A percentile compares a stretch with the other conserved stretches of the same genome.
Conservation (phyloP, 1,140 invertebrate species). For the Magallana angulata region DNA sequence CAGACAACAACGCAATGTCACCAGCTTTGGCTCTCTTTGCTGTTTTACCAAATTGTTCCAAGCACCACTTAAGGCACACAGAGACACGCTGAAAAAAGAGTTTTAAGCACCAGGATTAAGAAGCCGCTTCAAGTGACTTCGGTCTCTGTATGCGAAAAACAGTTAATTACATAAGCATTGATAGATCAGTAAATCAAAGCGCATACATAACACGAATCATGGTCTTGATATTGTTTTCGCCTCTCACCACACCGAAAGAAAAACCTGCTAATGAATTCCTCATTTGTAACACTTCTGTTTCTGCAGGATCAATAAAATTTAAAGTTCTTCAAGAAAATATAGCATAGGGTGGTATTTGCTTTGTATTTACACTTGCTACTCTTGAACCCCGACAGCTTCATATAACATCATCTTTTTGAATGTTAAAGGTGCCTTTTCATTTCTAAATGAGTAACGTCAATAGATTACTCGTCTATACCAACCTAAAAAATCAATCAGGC, state of each 20-base stretch:
- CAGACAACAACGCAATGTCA: slow-evolving; percentile 2
- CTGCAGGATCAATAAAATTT: slow-evolving; percentile 18
- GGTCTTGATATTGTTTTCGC: not conserved
- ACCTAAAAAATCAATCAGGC: slow-evolving; percentile 12
- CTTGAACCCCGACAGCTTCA: not conserved
- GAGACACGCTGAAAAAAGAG: not conserved
- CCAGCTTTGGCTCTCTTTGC: not conserved
- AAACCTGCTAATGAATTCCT: slow-evolving; percentile 17
- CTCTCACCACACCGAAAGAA: not conserved
- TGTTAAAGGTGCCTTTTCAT: not conserved
- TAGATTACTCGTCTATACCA: slow-evolving; percentile 3
- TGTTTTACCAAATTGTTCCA: not conserved
- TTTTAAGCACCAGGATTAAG: not conserved
- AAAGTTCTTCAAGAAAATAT: not conserved
- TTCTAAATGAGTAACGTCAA: slow-evolving; percentile 16
- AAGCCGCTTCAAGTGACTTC: not conserved
- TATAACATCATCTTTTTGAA: slow-evolving; percentile 11
- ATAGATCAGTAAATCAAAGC: slow-evolving; percentile 1
- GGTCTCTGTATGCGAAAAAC: not conserved
- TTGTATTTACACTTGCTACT: not conserved
- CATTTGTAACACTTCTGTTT: slow-evolving; percentile 4
- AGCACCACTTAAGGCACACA: too few relatives aligned
- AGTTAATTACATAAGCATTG: not conserved
- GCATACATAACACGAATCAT: not conserved
- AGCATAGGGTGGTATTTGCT: slow-evolving; percentile 1